Conservation (phyloP, 2,113 vertebrate genomes). For the Callionymus lyra region DNA sequence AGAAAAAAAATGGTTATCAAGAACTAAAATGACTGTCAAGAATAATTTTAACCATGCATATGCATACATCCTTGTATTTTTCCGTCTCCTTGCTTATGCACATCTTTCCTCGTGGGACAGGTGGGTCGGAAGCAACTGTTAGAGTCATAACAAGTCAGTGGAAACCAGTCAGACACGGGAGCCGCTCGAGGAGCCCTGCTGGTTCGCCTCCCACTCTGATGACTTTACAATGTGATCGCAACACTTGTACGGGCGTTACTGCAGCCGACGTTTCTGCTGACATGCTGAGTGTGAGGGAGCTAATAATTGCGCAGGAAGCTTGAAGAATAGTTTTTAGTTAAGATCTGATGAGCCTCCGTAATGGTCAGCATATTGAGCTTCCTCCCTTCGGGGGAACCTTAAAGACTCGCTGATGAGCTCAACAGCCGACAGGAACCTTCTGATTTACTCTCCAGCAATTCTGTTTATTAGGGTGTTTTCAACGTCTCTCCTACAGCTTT, state of each 20-base stretch:
- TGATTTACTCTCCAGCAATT: conserved; percentile 3
- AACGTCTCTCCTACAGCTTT: too few species aligned
- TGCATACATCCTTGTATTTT: neutral
- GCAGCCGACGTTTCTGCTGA: conserved; percentile 2
- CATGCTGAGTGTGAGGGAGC: conserved; percentile 1
- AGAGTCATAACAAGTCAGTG: conserved; percentile 56
- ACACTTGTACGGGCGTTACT: conserved; percentile 7
- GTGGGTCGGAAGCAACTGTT: conserved; percentile 55
- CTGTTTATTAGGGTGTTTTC: neutral
- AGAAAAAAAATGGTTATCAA: too few species aligned
- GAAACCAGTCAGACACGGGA: conserved; percentile 46
- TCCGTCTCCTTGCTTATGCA: conserved; percentile 6
- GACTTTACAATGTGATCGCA: conserved; percentile 59
- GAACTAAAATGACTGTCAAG: too few species aligned
- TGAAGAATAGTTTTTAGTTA: conserved; percentile 16
- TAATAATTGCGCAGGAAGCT: conserved; percentile 6
- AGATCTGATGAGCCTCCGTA: conserved; percentile 12
- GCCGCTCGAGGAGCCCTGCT: conserved; percentile 34
- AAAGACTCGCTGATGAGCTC: conserved; percentile 50
- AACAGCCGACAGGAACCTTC: conserved; percentile 46
- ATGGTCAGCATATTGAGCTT: conserved; percentile 24
- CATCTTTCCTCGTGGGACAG: conserved; percentile 22
- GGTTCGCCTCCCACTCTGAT: conserved; percentile 56
- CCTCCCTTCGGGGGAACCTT: conserved; percentile 53
- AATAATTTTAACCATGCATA: too few species aligned